phyloP scores from a whole-genome alignment of 1,140 invertebrate genomes.

The Meloidogyne chitwoodi region DNA sequence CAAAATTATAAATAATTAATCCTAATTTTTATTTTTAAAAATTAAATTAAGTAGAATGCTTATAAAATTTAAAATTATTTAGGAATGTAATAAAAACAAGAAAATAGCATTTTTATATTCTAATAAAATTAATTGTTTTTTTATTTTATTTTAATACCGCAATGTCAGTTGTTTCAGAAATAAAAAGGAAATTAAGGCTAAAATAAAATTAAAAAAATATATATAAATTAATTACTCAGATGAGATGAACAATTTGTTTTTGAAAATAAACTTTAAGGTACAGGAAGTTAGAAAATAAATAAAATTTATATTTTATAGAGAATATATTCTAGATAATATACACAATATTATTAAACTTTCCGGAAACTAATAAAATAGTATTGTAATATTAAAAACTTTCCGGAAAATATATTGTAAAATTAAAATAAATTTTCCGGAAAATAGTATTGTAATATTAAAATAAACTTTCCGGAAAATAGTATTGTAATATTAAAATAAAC shows the following conservation, averaged over 20 bases:
- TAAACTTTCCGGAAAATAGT: no score
- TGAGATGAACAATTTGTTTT: not conserved
- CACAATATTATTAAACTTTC: not conserved
- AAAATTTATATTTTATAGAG: no score
- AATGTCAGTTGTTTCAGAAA: not conserved
- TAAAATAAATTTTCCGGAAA: no score
- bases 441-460: no score
- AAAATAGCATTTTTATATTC: not conserved
- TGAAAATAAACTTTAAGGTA: no score
- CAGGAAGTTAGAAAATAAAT: not conserved
- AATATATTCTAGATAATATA: no score
- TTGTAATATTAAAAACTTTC: not conserved
- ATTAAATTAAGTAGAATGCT: not conserved
- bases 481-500: no score
- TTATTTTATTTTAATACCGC: not conserved
- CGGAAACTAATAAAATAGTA: not conserved
- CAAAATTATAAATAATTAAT: not conserved
- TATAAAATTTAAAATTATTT: not conserved
- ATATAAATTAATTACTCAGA: not conserved
- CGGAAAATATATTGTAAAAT: not conserved
- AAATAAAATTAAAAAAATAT: not conserved
- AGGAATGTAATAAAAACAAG: not conserved
- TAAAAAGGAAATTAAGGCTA: not conserved
- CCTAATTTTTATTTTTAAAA: not conserved
- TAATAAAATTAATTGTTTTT: not conserved